Evolutionary conservation across 2,797 vertebrate genomes (phyloP).

Genomic region (Premnoplex brunnescens): DNA sequence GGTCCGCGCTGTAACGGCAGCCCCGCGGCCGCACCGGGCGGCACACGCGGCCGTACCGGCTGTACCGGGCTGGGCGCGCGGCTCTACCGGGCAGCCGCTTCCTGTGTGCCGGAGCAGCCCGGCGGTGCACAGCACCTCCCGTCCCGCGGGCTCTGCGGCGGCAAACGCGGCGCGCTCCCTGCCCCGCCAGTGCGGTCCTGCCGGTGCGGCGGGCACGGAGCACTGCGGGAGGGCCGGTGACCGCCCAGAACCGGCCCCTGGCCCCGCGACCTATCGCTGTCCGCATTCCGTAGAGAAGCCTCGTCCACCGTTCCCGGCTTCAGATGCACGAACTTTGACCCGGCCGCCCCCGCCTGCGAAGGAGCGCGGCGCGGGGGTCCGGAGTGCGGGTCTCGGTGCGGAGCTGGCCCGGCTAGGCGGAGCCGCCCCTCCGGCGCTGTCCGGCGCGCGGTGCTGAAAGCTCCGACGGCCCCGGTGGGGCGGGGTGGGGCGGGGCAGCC

Average conservation of each 20-base stretch:
- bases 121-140: neutral
- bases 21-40: neutral
- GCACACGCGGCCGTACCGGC: neutral
- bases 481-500: neutral
- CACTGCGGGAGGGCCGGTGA: neutral
- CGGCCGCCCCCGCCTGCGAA: neutral
- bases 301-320: neutral
- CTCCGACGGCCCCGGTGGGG: neutral
- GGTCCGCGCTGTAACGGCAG: neutral
- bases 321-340: conserved; percentile 25
- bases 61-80: neutral
- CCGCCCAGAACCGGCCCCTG: neutral
- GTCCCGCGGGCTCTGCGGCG: neutral
- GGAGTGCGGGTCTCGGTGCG: neutral
- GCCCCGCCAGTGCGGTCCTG: neutral
- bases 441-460: conserved; percentile 23
- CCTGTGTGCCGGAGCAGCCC: neutral
- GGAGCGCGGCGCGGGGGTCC: neutral
- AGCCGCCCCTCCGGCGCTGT: neutral
- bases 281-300: neutral
- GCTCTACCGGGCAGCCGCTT: neutral
- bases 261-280: neutral
- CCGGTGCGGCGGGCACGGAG: no score
- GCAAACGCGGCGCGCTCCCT: neutral
- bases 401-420: neutral